phyloP scores from a whole-genome alignment of 2,113 vertebrate species.

The Hipposideros armiger region DNA sequence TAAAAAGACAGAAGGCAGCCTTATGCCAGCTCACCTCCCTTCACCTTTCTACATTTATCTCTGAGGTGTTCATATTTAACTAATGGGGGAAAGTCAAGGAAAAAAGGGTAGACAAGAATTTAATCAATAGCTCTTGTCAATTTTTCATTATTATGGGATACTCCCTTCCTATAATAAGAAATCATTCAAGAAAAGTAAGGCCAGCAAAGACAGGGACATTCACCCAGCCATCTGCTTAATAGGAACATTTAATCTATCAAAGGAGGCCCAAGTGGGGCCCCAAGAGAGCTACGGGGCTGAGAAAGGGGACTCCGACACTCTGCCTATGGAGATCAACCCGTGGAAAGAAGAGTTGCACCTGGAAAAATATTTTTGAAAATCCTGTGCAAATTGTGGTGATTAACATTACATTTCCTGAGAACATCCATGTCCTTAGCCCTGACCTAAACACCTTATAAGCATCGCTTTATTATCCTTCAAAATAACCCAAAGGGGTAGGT shows the following conservation, averaged over 20 bases:
- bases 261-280: background rate
- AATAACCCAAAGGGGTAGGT: background rate
- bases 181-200: constrained; percentile 80
- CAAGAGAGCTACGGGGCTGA: background rate
- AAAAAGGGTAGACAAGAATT: constrained; percentile 67
- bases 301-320: background rate
- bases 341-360: background rate
- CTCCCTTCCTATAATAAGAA: constrained; percentile 83
- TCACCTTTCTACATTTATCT: constrained; percentile 62
- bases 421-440: background rate
- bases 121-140: constrained; percentile 81
- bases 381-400: background rate
- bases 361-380: background rate
- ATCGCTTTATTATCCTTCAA: background rate
- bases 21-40: background rate
- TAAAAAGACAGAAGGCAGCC: constrained; percentile 21
- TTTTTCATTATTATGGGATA: constrained; percentile 84
- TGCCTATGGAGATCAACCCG: background rate
- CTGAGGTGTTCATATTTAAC: constrained; percentile 74
- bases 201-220: constrained; percentile 67
- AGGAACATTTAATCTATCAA: constrained; percentile 77
- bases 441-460: background rate
- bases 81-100: constrained; percentile 69
- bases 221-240: constrained; percentile 76
- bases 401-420: background rate